These are phyloP conservation scores for Chlamydotis undulata DNA, from an alignment of 2,113 vertebrate species.

Conservation along the genomic window DNA sequence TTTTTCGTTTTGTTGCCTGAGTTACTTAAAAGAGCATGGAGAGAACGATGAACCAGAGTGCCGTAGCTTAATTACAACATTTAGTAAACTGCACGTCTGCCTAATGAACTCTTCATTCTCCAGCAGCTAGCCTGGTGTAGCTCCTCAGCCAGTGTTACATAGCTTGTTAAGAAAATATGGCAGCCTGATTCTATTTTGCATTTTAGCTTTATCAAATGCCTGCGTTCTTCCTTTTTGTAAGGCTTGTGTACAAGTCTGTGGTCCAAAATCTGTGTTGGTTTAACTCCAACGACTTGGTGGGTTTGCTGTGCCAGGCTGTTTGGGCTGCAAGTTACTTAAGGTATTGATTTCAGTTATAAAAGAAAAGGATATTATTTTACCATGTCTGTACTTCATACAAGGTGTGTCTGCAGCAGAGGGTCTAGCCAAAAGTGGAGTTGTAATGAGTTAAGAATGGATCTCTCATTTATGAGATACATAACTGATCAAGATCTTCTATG, in stretches of 20 bases:
- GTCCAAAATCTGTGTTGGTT: neutral
- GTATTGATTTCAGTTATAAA: neutral
- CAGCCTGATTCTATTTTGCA: neutral
- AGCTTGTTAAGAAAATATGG: neutral
- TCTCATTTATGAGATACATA: neutral
- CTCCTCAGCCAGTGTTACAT: neutral
- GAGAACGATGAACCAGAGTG: neutral
- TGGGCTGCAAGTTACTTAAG: neutral
- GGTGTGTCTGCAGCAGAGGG: neutral
- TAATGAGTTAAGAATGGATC: neutral
- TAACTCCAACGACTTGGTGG: neutral
- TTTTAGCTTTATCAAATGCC: neutral
- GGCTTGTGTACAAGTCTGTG: neutral
- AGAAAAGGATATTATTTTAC: neutral
- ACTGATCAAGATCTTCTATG: neutral
- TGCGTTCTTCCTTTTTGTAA: neutral
- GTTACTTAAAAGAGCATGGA: neutral
- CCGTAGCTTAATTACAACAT: neutral
- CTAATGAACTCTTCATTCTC: neutral
- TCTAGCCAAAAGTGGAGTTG: neutral
- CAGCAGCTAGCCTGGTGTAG: neutral
- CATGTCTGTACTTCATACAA: rapidly evolving
- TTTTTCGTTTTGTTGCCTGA: neutral
- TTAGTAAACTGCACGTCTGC: neutral
- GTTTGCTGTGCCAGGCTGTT: neutral